These are phyloP conservation scores for Olivierus martensii DNA, from an alignment of 1,140 invertebrate species.

Conservation along the genomic window DNA sequence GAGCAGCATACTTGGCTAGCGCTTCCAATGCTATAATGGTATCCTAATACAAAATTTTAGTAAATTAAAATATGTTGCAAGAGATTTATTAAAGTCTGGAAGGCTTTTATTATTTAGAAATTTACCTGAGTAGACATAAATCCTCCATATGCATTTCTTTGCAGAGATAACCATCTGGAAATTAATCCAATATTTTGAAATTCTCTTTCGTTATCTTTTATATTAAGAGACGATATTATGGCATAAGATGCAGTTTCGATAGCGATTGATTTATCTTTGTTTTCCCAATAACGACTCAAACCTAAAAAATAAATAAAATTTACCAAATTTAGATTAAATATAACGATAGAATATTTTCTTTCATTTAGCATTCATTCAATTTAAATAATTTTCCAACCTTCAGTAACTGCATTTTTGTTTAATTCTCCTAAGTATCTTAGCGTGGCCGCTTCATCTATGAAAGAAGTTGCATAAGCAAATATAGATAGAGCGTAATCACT, in stretches of 20 bases:
- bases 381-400: too few relatives aligned
- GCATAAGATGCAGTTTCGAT: constrained; percentile 63
- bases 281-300: not conserved
- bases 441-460: not conserved
- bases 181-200: constrained; percentile 40
- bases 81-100: too few relatives aligned
- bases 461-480: not conserved
- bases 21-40: constrained; percentile 50
- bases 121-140: constrained; percentile 46
- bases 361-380: too few relatives aligned
- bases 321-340: too few relatives aligned
- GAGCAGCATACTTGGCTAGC: constrained; percentile 41
- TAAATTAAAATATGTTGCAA: too few relatives aligned
- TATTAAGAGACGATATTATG: constrained; percentile 44
- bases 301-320: too few relatives aligned
- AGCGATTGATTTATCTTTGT: constrained; percentile 26
- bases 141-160: constrained; percentile 59
- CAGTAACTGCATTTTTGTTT: not conserved
- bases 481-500: not conserved
- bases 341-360: too few relatives aligned
- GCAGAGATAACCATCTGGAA: constrained; percentile 52
- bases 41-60: too few relatives aligned
- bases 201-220: constrained; percentile 39
- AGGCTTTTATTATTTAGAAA: too few relatives aligned
- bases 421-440: not conserved